Base-by-base conservation (phyloP, 2,113 vertebrate genomes). In the Puntigrus tetrazona region DNA sequence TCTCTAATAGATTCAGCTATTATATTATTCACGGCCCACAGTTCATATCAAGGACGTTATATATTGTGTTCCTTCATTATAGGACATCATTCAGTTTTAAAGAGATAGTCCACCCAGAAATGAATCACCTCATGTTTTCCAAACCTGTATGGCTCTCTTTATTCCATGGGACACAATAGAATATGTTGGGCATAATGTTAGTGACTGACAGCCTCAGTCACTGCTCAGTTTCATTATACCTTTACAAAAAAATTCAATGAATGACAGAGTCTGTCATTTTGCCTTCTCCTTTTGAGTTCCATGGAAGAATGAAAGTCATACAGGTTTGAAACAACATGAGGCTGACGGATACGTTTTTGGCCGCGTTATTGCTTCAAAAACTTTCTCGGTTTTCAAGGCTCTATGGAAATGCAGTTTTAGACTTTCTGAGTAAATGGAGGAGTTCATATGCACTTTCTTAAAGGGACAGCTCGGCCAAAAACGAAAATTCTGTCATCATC, bases 311-410 rank as follows among this genome's bases (percentile, higher is more conserved):
- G 38, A 27, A 73, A 16, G 70, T 41, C n/a, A 27, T 45, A 2
- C n/a, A 73, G 69, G 11, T 73, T 27, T 16, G 69, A 69, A 69
- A 70, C 67, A 70, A 38, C 34, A 38, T n/a, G 67, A 73, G 70
- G 69, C 2, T 43, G 38, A 5, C 13, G 38, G 22, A 25, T 27
- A 43, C 65, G 36, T 73, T 73, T 25, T 13, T 72, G 10, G 69
- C 36, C 43, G 69, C n/a, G 7, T 38, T 43, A 1, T n/a, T n/a
- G 11, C n/a, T 45, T 73, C 43, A n/a, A 69, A 55, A 34, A 38
- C 18, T 22, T 36, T 4, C 65, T 65, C 7, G 10, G 65, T 22
- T 38, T 69, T 38, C 36, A 72, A 72, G 38, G 13, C 69, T 43
- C 10, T 72, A 36, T 22, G 34, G n/a, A n/a, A n/a, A 50, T 50